Evolutionary conservation across 2,888 invertebrate genomes (phyloP).

Genomic region (Cantharis rustica): DNA sequence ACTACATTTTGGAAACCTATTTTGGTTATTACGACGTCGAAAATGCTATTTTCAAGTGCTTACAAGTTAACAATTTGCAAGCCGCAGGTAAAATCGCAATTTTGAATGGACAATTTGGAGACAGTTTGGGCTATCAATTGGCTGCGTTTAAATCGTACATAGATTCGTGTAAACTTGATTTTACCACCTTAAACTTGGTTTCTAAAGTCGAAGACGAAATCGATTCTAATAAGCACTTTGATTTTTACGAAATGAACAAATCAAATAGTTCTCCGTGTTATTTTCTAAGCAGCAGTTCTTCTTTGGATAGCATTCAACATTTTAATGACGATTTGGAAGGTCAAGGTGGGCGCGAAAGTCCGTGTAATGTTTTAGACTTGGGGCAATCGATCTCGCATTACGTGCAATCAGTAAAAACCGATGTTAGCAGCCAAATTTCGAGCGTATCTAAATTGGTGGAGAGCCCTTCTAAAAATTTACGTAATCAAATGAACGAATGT

Average conservation of each 20-base stretch:
- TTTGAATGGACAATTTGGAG: constrained; percentile 53
- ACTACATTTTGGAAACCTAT: constrained; percentile 52
- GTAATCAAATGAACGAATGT: constrained; percentile 24
- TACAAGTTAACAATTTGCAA: constrained; percentile 51
- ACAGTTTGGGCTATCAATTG: constrained; percentile 54
- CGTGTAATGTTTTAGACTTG: constrained; percentile 48
- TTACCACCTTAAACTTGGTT: constrained; percentile 15
- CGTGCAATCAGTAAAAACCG: constrained; percentile 50
- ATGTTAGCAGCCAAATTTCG: constrained; percentile 44
- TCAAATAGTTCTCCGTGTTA: constrained; percentile 45
- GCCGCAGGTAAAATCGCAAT: constrained; percentile 54
- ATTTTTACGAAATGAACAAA: constrained; percentile 15
- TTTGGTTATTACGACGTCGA: constrained; percentile 54
- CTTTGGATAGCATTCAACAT: constrained; percentile 54
- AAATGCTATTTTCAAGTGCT: constrained; percentile 48
- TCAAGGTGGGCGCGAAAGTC: constrained; percentile 55
- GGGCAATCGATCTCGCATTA: constrained; percentile 52
- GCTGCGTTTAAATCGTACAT: constrained; percentile 51
- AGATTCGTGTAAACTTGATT: constrained; percentile 41
- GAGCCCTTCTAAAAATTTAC: constrained; percentile 25
- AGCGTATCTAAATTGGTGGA: constrained; percentile 47
- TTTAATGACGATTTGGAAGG: constrained; percentile 55
- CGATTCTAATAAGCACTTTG: constrained; percentile 13
- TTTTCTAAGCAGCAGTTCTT: constrained; percentile 52
- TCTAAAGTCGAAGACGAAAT: constrained; percentile 9